Base-by-base conservation (phyloP, 2,888 invertebrate genomes). In the Oscheius myriophilus region DNA sequence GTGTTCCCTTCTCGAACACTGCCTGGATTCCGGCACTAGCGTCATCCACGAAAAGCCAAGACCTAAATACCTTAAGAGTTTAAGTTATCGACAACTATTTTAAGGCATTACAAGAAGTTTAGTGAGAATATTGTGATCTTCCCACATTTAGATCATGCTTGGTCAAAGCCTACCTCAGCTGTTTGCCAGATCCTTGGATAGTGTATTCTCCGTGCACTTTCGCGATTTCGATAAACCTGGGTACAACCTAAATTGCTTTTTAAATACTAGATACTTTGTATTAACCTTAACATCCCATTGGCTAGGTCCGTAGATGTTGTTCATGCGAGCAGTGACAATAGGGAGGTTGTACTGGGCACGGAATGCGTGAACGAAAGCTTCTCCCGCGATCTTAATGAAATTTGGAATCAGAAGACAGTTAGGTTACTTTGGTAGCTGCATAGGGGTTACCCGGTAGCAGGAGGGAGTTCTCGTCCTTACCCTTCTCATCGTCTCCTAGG, bases 251-350 rank as follows among this genome's bases (percentile, higher is more conserved):
- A 46, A 70, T 39, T 2, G 2, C 51, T 23, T 16, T 39, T 67
- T 2, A 66, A 18, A 3, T 18, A 45, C 33, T 33, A n/a, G 43
- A 16, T 16, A 14, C 33, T 25, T n/a, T 7, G 3, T 18, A 6
- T 4, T 43, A 18, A 78, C 81, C 74, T 85, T 85, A 23, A 85
- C 83, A 71, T 85, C 79, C 85, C 85, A 85, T 64, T 85, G 85
- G 57, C 84, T 83, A 6, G 85, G 85, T 14, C 85, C 85, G 55
- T 85, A 85, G 69, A 85, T 84, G 67, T 85, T 85, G 73, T 85
- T 85, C 74, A 85, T 84, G 23, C 85, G 71, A 41, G 84, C 73
- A 9, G 80, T 82, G 6, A 82, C 78, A 61, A 85, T 82, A 7
- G 85, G 85, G 14, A 85, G 69, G 14, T 73, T 72, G 71, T 78